Conservation (phyloP, 2,888 invertebrate species). For the Mimas tiliae region DNA sequence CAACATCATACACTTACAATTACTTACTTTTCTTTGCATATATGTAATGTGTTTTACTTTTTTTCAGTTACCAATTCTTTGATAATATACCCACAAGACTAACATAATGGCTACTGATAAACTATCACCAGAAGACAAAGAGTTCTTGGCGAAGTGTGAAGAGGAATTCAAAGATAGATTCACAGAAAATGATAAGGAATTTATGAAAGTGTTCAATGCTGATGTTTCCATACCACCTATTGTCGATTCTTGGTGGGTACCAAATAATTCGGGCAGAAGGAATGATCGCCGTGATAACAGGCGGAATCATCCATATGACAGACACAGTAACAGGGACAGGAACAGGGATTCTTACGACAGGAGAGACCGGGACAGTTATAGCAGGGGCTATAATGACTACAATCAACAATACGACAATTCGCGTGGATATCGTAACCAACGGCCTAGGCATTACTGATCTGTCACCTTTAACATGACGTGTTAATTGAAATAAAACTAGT, state of each 20-base stretch:
- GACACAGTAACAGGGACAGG: slow-evolving; percentile 45
- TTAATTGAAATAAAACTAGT: too few species aligned
- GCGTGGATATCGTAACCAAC: slow-evolving; percentile 41
- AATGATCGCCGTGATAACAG: slow-evolving; percentile 61
- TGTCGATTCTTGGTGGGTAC: slow-evolving; percentile 82
- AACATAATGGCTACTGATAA: slow-evolving; percentile 54
- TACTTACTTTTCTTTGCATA: too few species aligned
- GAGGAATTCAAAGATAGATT: slow-evolving; percentile 86
- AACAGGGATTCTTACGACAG: slow-evolving; percentile 41
- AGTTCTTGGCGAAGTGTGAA: slow-evolving; percentile 86
- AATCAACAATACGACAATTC: slow-evolving; percentile 44
- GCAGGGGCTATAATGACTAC: slow-evolving; percentile 47
- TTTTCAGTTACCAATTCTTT: slow-evolving; percentile 60
- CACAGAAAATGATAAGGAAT: slow-evolving; percentile 86
- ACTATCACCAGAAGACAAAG: slow-evolving; percentile 83
- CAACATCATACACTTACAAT: too few species aligned
- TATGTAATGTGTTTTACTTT: slow-evolving; percentile 33
- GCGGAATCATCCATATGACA: slow-evolving; percentile 52
- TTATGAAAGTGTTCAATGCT: slow-evolving; percentile 77
- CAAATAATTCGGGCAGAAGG: slow-evolving; percentile 53
- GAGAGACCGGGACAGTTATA: slow-evolving; percentile 40
- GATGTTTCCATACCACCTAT: slow-evolving; percentile 83
- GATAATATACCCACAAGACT: slow-evolving; percentile 43
- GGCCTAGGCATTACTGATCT: slow-evolving; percentile 44
- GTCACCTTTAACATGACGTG: too few species aligned